Conservation (phyloP, 2,888 invertebrate species). For the Ariolimax columbianus region DNA sequence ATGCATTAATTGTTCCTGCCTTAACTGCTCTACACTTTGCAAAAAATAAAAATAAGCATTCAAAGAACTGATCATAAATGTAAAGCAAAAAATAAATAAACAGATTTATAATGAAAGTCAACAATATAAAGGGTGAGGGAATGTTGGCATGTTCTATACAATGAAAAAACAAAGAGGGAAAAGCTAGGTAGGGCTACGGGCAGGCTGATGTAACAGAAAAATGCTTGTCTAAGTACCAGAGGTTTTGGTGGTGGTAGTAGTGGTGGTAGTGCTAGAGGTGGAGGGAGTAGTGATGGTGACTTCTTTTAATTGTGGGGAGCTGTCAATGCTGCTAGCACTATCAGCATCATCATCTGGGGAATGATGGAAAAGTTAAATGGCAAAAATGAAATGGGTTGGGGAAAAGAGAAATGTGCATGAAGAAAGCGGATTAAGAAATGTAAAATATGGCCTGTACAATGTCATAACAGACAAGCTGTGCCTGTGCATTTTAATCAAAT, state of each 20-base stretch:
- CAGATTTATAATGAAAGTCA: background rate
- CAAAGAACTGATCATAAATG: background rate
- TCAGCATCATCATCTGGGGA: conserved; percentile 53
- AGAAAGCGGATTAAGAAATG: background rate
- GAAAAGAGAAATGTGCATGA: background rate
- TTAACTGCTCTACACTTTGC: no score
- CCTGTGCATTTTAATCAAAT: background rate
- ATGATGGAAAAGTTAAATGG: conserved; percentile 6
- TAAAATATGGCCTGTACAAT: background rate
- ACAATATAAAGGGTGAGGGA: background rate
- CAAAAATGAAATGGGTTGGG: conserved; percentile 19
- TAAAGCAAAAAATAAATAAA: background rate
- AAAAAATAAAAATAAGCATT: background rate
- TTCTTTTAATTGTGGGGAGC: conserved; percentile 46
- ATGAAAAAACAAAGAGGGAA: background rate
- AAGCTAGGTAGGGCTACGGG: conserved; percentile 5
- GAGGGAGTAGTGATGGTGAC: conserved; percentile 44
- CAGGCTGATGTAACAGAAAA: background rate
- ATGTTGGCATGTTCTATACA: background rate
- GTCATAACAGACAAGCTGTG: background rate
- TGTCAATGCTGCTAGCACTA: conserved; percentile 53
- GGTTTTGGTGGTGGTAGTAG: conserved; percentile 45
- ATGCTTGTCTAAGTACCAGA: conserved; percentile 42
- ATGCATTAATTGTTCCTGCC: no score
- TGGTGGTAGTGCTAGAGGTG: conserved; percentile 38